Evolutionary conservation across 2,888 invertebrate species (phyloP).

Genomic region (Aphidoletes aphidimyza): DNA sequence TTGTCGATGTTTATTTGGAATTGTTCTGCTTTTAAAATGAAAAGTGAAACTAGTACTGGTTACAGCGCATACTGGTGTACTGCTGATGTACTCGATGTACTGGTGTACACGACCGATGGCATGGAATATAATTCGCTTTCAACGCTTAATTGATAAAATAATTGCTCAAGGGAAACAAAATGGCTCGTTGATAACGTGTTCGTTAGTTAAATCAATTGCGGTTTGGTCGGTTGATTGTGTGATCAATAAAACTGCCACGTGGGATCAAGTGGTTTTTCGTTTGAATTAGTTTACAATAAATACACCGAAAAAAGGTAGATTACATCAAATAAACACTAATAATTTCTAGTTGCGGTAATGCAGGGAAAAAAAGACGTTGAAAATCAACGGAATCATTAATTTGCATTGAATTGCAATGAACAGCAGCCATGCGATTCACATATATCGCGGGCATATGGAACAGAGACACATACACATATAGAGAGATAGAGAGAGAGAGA

Average conservation of each 20-base stretch:
- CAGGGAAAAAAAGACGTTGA: too few relatives aligned
- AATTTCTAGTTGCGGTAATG: too few relatives aligned
- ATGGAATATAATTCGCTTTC: too few relatives aligned
- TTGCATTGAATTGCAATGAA: not conserved
- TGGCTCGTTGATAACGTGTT: not conserved
- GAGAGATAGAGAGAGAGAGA: not conserved
- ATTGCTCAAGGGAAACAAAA: not conserved
- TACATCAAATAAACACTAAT: not conserved
- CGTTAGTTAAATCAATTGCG: slow-evolving; percentile 14
- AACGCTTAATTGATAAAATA: slow-evolving; percentile 23
- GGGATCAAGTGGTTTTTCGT: slow-evolving; percentile 10
- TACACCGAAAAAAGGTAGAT: not conserved
- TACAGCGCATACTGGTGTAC: too few relatives aligned
- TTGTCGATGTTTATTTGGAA: not conserved
- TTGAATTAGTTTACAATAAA: not conserved
- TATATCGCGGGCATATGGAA: too few relatives aligned
- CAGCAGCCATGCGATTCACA: too few relatives aligned
- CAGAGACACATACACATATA: too few relatives aligned
- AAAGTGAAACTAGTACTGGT: not conserved
- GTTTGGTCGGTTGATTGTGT: not conserved
- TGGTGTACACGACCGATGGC: too few relatives aligned
- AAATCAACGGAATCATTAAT: not conserved
- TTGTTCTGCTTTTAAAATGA: not conserved
- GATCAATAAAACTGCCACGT: not conserved
- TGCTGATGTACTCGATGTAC: too few relatives aligned